Evolutionary conservation across 1,140 invertebrate species (phyloP).

Genomic region (Ostrea denselamellosa): DNA sequence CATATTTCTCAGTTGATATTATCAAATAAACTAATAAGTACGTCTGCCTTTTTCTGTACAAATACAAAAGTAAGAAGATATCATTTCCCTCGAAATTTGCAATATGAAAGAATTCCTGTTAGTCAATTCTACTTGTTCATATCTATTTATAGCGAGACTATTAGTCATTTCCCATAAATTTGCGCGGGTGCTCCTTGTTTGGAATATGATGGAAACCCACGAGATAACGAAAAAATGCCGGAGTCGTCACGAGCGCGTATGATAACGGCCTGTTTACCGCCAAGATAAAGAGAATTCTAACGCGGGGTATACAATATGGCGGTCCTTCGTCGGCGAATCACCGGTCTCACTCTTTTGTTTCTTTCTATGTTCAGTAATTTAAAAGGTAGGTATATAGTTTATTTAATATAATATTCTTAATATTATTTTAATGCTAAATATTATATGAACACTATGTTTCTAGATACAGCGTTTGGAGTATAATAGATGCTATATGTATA

Average conservation of each 20-base stretch:
- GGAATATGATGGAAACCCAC: not conserved
- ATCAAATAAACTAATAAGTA: not conserved
- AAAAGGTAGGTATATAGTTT: not conserved
- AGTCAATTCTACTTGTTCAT: not conserved
- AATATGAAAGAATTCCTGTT: not conserved
- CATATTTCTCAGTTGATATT: not conserved
- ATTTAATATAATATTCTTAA: not conserved
- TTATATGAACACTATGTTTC: no score
- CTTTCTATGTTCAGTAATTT: not conserved
- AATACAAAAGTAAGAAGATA: not conserved
- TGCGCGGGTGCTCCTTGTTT: not conserved
- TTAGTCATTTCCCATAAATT: slow-evolving; percentile 15
- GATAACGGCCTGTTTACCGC: slow-evolving; percentile 30
- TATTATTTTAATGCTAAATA: no score
- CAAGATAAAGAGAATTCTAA: not conserved
- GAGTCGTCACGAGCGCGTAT: not conserved
- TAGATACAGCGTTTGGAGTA: no score
- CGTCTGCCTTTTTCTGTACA: not conserved
- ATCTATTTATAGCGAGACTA: not conserved
- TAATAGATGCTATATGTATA: no score
- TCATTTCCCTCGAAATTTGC: not conserved
- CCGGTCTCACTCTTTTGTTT: not conserved
- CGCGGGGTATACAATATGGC: slow-evolving; percentile 30
- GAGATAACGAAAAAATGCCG: slow-evolving; percentile 18
- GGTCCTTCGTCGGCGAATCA: not conserved